Percentiles rank a stretch among this genome's conserved stretches.
Conservation (phyloP, 2,888 invertebrate species). For the Eristalinus aeneus region DNA sequence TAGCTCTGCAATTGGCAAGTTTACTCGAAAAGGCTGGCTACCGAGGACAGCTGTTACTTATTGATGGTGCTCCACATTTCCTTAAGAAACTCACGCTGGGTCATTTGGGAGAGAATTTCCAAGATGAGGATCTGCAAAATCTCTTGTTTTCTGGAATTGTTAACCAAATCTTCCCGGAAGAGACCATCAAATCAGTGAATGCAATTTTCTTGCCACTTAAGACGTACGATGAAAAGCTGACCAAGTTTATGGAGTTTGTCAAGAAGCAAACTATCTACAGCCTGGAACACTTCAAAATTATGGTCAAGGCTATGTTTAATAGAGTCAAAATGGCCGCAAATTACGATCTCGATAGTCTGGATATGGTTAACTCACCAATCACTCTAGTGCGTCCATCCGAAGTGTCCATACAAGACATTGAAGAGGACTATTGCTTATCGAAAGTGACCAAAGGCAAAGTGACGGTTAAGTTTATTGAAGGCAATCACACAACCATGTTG, state of each 20-base stretch:
- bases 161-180: conserved; percentile 77
- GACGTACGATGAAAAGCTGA: conserved; percentile 83
- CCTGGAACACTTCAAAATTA: conserved; percentile 79
- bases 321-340: conserved; percentile 82
- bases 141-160: conserved; percentile 75
- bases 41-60: conserved; percentile 85
- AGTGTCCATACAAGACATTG: conserved; percentile 81
- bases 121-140: conserved; percentile 77
- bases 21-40: conserved; percentile 86
- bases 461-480: conserved; percentile 85
- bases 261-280: conserved; percentile 80
- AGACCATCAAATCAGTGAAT: conserved; percentile 75
- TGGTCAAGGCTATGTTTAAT: conserved; percentile 81
- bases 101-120: conserved; percentile 74
- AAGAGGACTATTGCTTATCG: conserved; percentile 86
- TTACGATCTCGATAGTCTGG: conserved; percentile 80
- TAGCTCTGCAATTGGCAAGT: conserved; percentile 89
- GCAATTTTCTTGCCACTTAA: conserved; percentile 82
- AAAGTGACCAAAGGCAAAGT: conserved; percentile 83
- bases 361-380: conserved; percentile 83
- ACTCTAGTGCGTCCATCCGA: conserved; percentile 85
- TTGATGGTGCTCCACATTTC: conserved; percentile 91
- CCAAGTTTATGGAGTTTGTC: conserved; percentile 80
- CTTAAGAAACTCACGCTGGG: conserved; percentile 81
- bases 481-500: conserved; percentile 87